Percentiles rank a stretch among this genome's conserved stretches.
Evolutionary conservation across 2,888 invertebrate species (phyloP).

Genomic region (Amblyteles armatorius): DNA sequence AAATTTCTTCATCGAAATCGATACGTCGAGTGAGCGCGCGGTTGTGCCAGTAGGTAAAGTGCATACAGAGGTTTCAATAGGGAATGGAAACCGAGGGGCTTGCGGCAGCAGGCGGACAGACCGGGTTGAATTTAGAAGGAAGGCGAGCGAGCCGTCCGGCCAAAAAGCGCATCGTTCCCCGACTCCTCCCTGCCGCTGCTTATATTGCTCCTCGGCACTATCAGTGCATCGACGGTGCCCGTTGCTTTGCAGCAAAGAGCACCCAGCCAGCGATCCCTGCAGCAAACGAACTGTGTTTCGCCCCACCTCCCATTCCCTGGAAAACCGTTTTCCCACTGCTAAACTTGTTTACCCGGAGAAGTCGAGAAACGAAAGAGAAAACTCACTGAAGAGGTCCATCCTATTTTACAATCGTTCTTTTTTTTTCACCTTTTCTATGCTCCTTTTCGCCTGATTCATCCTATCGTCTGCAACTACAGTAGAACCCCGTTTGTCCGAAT

Average conservation of each 20-base stretch:
- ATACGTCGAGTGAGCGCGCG: background rate
- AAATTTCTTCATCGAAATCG: conserved; percentile 24
- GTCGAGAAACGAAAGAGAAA: conserved; percentile 56
- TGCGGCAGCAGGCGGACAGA: conserved; percentile 10
- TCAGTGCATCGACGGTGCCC: conserved; percentile 18
- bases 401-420: conserved; percentile 49
- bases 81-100: background rate
- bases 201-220: conserved; percentile 25
- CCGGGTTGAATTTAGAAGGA: conserved; percentile 36
- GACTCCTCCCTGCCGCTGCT: conserved; percentile 26
- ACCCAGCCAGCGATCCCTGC: conserved; percentile 37
- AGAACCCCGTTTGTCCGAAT: too few species aligned
- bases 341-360: conserved; percentile 60
- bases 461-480: conserved; percentile 28
- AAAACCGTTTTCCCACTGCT: conserved; percentile 45
- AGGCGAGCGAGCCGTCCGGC: conserved; percentile 7
- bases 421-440: conserved; percentile 22
- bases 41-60: background rate
- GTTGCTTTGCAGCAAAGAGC: conserved; percentile 40
- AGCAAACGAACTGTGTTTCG: conserved; percentile 49
- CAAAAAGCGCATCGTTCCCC: conserved; percentile 41
- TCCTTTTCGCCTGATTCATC: conserved; percentile 24
- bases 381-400: conserved; percentile 55
- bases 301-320: conserved; percentile 8
- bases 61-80: background rate